Conservation (phyloP, 2,888 invertebrate genomes). For the Arrhopalites spinosus region DNA sequence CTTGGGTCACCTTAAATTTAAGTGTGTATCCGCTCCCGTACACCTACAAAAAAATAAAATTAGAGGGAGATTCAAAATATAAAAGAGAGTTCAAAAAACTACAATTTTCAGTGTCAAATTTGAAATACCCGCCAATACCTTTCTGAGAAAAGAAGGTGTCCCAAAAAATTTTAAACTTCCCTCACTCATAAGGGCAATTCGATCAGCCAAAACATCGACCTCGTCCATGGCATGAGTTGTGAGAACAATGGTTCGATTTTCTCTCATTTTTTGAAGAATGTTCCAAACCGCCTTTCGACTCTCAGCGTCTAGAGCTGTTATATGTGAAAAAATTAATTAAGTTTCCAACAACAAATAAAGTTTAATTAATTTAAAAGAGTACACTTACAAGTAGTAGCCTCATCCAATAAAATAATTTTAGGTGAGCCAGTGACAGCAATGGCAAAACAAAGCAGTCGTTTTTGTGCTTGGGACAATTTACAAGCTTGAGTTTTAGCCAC, state of each 20-base stretch:
- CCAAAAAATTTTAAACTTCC: slow-evolving; percentile 35
- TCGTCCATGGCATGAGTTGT: slow-evolving; percentile 32
- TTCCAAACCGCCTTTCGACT: slow-evolving; percentile 29
- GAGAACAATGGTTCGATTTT: slow-evolving; percentile 34
- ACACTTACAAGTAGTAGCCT: slow-evolving; percentile 24
- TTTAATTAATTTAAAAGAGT: too few species aligned
- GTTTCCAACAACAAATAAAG: too few species aligned
- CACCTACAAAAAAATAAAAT: not conserved
- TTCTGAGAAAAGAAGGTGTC: slow-evolving; percentile 22
- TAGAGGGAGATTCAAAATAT: not conserved
- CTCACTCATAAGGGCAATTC: slow-evolving; percentile 37
- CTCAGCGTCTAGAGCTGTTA: slow-evolving; percentile 35
- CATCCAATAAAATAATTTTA: slow-evolving; percentile 38
- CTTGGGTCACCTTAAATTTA: slow-evolving; percentile 23
- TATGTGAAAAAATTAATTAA: too few species aligned
- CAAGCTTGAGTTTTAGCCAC: slow-evolving; percentile 16
- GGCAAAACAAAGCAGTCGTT: slow-evolving; percentile 21
- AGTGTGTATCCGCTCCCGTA: slow-evolving; percentile 38
- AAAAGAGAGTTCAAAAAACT: too few species aligned
- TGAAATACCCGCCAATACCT: too few species aligned
- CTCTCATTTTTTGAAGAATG: slow-evolving; percentile 30
- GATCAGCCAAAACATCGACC: slow-evolving; percentile 32
- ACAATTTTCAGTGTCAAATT: too few species aligned
- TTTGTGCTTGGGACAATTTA: slow-evolving; percentile 8
- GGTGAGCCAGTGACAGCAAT: slow-evolving; percentile 31